Evolutionary conservation across 2,888 invertebrate genomes (phyloP).

Genomic region (Parthenolecanium corni): DNA sequence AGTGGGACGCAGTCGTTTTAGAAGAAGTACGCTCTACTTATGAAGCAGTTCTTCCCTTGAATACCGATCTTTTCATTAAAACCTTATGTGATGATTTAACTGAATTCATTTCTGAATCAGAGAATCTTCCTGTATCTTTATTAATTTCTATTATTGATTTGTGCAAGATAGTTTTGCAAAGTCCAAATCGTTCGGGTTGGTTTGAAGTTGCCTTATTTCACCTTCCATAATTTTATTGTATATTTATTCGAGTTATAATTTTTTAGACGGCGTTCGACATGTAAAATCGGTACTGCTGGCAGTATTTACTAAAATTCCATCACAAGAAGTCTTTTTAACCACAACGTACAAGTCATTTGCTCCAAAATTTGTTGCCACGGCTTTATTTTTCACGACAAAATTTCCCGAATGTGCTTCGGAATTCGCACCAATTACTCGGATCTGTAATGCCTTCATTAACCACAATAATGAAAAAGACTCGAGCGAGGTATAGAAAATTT

Average conservation of each 20-base stretch:
- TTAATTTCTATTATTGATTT: not conserved
- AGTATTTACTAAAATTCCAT: no score
- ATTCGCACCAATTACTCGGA: not conserved
- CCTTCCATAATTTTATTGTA: not conserved
- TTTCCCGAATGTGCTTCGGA: not conserved
- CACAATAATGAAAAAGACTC: not conserved
- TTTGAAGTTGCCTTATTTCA: not conserved
- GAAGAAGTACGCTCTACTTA: not conserved
- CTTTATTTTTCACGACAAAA: not conserved
- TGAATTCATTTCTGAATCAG: not conserved
- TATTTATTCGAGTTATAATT: not conserved
- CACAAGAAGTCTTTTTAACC: no score
- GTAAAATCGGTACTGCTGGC: no score
- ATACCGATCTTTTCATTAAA: not conserved
- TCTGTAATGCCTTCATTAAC: not conserved
- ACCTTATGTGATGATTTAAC: not conserved
- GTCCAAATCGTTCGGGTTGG: not conserved
- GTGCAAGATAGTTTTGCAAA: not conserved
- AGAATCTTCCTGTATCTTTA: conserved; percentile 2
- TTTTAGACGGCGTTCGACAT: not conserved
- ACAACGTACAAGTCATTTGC: not conserved
- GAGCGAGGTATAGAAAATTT: not conserved
- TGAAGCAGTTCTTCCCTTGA: not conserved
- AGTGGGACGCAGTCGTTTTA: not conserved
- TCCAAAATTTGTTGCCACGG: not conserved